phyloP scores from a whole-genome alignment of 2,888 invertebrate species.

The Smittia aterrima region DNA sequence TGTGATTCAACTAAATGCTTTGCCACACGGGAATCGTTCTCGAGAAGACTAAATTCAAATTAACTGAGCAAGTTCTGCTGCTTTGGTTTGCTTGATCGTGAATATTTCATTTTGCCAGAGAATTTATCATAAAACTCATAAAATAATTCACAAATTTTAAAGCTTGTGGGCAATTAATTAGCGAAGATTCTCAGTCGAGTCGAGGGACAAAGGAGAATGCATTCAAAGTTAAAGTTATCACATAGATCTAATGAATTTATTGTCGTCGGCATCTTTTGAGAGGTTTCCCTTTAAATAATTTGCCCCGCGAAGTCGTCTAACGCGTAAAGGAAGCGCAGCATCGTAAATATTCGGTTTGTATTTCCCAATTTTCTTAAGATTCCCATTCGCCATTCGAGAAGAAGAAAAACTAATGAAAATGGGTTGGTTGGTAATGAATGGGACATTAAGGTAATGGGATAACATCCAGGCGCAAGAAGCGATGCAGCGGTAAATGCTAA shows the following conservation, averaged over 20 bases:
- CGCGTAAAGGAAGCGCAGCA: background rate
- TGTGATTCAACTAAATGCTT: too few species aligned
- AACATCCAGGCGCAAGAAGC: background rate
- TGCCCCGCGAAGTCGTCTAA: background rate
- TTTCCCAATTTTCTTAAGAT: background rate
- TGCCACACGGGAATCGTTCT: too few species aligned
- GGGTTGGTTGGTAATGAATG: conserved; percentile 35
- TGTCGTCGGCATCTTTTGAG: background rate
- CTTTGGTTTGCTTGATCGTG: too few species aligned
- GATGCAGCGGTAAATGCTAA: conserved; percentile 35
- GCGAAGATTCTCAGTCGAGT: background rate
- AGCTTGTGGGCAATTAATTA: background rate
- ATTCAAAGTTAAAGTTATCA: background rate
- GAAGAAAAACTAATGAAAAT: conserved; percentile 35
- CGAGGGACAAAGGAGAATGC: background rate
- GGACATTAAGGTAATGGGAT: conserved; percentile 31
- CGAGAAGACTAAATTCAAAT: too few species aligned
- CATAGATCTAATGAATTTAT: conserved; percentile 5
- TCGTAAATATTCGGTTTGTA: conserved; percentile 31
- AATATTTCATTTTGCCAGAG: background rate
- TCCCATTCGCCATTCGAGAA: background rate
- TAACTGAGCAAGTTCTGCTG: too few species aligned
- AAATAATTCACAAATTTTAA: background rate
- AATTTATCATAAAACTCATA: background rate
- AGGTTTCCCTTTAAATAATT: background rate